These are phyloP conservation scores for Rhagoletis pomonella DNA, from an alignment of 1,140 invertebrate genomes.

Conservation along the genomic window DNA sequence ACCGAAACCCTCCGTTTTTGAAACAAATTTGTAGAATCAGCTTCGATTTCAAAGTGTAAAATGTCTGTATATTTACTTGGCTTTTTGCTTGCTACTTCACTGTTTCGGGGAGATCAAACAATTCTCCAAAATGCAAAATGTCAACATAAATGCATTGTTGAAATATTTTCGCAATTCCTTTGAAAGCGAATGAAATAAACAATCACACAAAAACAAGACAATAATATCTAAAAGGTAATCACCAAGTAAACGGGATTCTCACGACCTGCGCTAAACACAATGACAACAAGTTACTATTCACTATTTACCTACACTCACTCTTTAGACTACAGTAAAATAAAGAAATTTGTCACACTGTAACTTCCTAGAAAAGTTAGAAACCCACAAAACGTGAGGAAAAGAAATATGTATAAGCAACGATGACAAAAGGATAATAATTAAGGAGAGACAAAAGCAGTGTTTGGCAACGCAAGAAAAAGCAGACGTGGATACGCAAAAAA, in stretches of 20 bases:
- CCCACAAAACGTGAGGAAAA: constrained; percentile 23
- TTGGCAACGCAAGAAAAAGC: neutral
- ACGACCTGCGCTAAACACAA: neutral
- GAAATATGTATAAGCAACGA: neutral
- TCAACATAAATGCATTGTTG: constrained; percentile 7
- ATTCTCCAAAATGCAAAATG: constrained; percentile 43
- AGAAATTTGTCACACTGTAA: constrained; percentile 36
- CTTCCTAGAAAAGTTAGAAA: constrained; percentile 47
- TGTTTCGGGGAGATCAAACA: constrained; percentile 26
- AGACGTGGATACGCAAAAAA: neutral
- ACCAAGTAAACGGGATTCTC: constrained; percentile 40
- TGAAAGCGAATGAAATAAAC: neutral
- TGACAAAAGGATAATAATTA: constrained; percentile 34
- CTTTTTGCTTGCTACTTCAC: neutral
- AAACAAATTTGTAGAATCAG: no score
- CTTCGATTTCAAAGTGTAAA: no score
- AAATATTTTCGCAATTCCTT: constrained; percentile 30
- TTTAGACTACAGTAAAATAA: neutral
- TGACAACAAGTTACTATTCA: neutral
- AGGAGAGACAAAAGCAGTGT: constrained; percentile 7
- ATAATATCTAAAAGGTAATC: constrained; percentile 44
- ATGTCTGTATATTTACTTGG: no score
- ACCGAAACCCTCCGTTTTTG: no score
- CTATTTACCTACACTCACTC: neutral
- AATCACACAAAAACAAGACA: neutral